A percentile compares a stretch with the other conserved stretches of the same genome.
These are phyloP conservation scores for Scomberomorus guttatus DNA, from an alignment of 2,797 vertebrate genomes.

Conservation along the genomic window DNA sequence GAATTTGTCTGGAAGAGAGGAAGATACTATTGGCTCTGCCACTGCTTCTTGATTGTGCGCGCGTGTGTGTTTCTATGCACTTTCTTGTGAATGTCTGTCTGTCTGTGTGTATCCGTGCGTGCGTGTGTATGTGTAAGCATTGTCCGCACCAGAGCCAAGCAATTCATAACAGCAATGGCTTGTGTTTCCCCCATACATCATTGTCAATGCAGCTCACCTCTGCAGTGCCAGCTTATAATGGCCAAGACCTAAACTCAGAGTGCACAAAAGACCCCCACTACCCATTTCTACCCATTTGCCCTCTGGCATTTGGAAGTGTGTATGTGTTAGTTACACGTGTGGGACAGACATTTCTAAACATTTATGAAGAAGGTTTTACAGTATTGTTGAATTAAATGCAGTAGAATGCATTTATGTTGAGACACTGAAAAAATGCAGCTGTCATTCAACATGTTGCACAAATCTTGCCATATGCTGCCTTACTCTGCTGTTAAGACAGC, in stretches of 20 bases:
- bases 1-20: conserved; percentile 77
- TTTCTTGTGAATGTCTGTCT: conserved; percentile 31
- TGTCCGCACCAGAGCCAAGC: conserved; percentile 66
- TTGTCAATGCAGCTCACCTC: conserved; percentile 83
- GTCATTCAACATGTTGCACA: conserved; percentile 28
- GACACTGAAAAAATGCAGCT: conserved; percentile 16
- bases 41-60: conserved; percentile 61
- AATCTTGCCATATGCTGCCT: conserved; percentile 30
- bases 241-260: conserved; percentile 76
- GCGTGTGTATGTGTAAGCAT: conserved; percentile 40
- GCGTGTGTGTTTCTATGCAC: conserved; percentile 11
- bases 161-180: conserved; percentile 77
- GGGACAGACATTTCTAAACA: conserved; percentile 5
- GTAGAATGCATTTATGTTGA: not conserved
- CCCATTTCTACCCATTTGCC: conserved; percentile 69
- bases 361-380: conserved; percentile 16
- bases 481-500: conserved; percentile 31
- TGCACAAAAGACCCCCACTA: conserved; percentile 70
- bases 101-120: conserved; percentile 40
- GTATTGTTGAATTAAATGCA: not conserved
- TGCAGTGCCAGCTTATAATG: conserved; percentile 83
- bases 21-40: conserved; percentile 70
- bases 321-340: conserved; percentile 43
- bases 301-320: conserved; percentile 70
- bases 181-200: conserved; percentile 83